Evolutionary conservation across 2,888 invertebrate genomes (phyloP), one percentile per base, ranked within the genome.

Genomic region (Platycheirus rosarum): DNA sequence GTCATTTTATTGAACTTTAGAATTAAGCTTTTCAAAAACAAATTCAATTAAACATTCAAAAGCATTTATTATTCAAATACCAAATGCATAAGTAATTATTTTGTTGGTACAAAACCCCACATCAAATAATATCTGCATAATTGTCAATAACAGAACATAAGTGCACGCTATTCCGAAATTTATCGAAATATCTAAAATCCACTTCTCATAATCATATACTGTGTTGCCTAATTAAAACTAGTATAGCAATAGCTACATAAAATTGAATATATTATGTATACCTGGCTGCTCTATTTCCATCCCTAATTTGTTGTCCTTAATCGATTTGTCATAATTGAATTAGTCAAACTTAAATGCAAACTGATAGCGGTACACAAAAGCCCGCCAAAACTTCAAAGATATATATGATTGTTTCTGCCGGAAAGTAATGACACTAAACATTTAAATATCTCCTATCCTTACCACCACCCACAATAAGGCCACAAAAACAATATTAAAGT

Each of bases 321-420:
- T 42, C 75, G 75, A 75, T 75, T 62, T 23, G 14, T 18, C 11
- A 2, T 68, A 75, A 75, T 75, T 76, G 53, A 76, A 40, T 63
- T 46, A 35, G 49, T 23, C 42, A 55, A 44, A 63, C 48, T 9
- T 13, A 13, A 51, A 57, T 46, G 46, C 37, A 23, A 49, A 46
- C 29, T 37, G 29, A 37, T 60, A 65, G 46, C 46, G 37, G 29
- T 46, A 46, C 29, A 68, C 74, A 68, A 53, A 53, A 23, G 37
- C 46, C 74, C 23, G 65, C 57, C 75, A 70, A 57, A 66, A 68
- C 9, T 14, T 42, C 51, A 69, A 53, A 8, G n/a, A n/a, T 11
- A 40, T 51, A 44, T 60, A 7, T 40, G 13, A 23, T 53, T 8
- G 14, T 23, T 57, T 14, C 13, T 44, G n/a, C 26, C 37, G 20